Percentiles rank a stretch among this genome's conserved stretches.
phyloP scores from a whole-genome alignment of 2,888 invertebrate species.

The Neuroscelio doddi region DNA sequence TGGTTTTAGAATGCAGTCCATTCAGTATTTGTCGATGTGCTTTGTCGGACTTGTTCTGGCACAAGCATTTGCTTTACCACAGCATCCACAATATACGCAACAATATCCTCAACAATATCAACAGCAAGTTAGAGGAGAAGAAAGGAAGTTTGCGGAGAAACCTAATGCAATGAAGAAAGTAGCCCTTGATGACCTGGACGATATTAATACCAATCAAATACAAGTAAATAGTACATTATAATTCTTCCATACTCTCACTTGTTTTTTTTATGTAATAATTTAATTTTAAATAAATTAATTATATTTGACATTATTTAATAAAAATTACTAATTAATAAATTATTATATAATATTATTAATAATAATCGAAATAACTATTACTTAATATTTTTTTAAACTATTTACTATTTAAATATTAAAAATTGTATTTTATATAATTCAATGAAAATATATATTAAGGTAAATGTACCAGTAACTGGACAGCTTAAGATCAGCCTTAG shows the following conservation, averaged over 20 bases:
- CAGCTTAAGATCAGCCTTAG: too few relatives aligned
- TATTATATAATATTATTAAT: too few relatives aligned
- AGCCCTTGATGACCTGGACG: constrained; percentile 85
- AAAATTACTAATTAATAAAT: too few relatives aligned
- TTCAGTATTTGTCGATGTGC: constrained; percentile 80
- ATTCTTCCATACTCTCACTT: background rate
- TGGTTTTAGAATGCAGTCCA: constrained; percentile 76
- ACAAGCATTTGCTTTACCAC: constrained; percentile 63
- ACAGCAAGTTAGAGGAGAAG: constrained; percentile 73
- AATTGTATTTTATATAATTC: too few relatives aligned
- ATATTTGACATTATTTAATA: too few relatives aligned
- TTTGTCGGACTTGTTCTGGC: constrained; percentile 77
- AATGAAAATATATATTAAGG: too few relatives aligned
- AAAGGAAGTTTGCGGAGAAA: constrained; percentile 90
- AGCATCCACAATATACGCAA: constrained; percentile 66
- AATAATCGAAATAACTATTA: too few relatives aligned
- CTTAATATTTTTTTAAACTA: too few relatives aligned
- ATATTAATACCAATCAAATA: constrained; percentile 86
- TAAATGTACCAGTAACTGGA: too few relatives aligned
- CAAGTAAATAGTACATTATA: constrained; percentile 69
- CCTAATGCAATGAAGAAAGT: constrained; percentile 93
- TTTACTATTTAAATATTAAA: too few relatives aligned
- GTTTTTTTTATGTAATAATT: constrained; percentile 1
- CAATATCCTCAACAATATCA: constrained; percentile 58
- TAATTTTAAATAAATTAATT: background rate